These are phyloP conservation scores for Hypsopygia costalis DNA, from an alignment of 2,888 invertebrate species.

Conservation along the genomic window DNA sequence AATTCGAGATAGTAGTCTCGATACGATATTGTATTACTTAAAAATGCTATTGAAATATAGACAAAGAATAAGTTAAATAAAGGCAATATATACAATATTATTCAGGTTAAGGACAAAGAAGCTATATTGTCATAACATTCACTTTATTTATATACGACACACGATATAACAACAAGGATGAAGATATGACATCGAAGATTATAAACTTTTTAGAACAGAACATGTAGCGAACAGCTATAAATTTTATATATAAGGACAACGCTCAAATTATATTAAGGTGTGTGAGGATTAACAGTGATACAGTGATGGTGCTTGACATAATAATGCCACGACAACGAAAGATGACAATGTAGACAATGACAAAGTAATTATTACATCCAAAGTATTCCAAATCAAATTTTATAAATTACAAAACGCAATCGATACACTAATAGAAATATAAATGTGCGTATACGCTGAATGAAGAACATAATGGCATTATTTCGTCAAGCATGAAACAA, in stretches of 20 bases:
- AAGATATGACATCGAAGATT: constrained; percentile 62
- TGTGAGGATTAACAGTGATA: constrained; percentile 60
- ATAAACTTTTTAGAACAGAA: constrained; percentile 42
- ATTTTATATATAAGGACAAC: constrained; percentile 50
- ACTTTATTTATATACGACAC: constrained; percentile 56
- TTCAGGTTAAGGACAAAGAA: constrained; percentile 41
- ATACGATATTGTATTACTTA: constrained; percentile 6
- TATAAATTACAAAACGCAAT: no score
- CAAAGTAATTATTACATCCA: constrained; percentile 12
- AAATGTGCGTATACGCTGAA: constrained; percentile 37
- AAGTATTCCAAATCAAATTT: no score
- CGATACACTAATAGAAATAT: no score
- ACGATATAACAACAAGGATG: constrained; percentile 68
- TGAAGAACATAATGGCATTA: constrained; percentile 49
- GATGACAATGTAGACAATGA: constrained; percentile 18
- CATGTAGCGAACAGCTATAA: constrained; percentile 47
- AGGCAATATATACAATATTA: constrained; percentile 48
- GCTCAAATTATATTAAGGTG: constrained; percentile 40
- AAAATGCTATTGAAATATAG: constrained; percentile 45
- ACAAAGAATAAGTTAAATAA: constrained; percentile 46
- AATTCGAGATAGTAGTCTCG: constrained; percentile 2
- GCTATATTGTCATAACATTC: constrained; percentile 75
- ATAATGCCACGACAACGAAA: constrained; percentile 49
- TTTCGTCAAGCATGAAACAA: constrained; percentile 50
- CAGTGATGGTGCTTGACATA: constrained; percentile 39